Evolutionary conservation across 2,888 invertebrate species (phyloP), one percentile per base, ranked within the genome.

Genomic region (Harmothoe impar): DNA sequence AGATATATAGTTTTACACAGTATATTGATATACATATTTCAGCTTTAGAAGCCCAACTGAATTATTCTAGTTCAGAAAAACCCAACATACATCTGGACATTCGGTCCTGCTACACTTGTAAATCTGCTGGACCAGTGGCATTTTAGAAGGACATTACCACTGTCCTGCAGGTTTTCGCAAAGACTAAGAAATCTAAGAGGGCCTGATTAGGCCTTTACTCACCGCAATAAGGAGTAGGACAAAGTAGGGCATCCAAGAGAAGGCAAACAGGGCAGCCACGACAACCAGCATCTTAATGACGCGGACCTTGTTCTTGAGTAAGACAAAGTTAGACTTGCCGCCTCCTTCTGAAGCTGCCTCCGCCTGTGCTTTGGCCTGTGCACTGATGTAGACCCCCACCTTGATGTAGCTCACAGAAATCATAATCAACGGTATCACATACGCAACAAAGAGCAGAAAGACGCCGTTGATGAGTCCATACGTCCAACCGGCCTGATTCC

Each of bases 191-290:
- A 72, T 29, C 10, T n/a, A n/a, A n/a, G n/a, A n/a, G n/a, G n/a
- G n/a, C n/a, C n/a, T n/a, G n/a, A n/a, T 29, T n/a, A n/a, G n/a
- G n/a, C n/a, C n/a, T n/a, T n/a, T n/a, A 93, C 94, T 92, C 91
- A 94, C 94, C 89, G 93, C 92, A 56, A 93, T 93, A 7, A 93
- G 90, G 1, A 93, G 91, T 15, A 93, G 91, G 23, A 93, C 84
- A 90, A 94, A 94, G 90, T 93, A 94, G 0, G 94, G 94, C 33
- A 93, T n/a, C 94, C 94, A 94, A 12, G 93, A 93, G 0, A 93
- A 77, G 0, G 93, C 93, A 89, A 94, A 94, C 29, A 94, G 91
- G 5, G 91, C 91, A 20, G 94, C 93, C 20, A 93, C 93, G 0
- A 93, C 35, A 3, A 93, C n/a, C n/a, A n/a, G n/a, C n/a, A n/a